Evolutionary conservation across 30 jellyfish, hydroid and myxozoan species (phyloP).

Genomic region (Nemopilema nomurai): DNA sequence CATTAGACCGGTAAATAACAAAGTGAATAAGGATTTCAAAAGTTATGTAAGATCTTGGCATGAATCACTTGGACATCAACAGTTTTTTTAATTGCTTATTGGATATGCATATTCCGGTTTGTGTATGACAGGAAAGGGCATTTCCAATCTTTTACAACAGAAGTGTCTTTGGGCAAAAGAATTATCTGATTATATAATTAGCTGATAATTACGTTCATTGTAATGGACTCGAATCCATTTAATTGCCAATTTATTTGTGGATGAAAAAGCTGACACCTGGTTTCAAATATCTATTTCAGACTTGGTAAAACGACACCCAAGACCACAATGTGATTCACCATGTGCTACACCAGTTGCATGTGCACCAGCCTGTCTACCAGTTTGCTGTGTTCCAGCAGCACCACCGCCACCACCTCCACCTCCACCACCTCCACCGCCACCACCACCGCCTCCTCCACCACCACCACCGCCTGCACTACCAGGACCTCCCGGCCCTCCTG

Average conservation of each 20-base stretch:
- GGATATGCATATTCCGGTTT: no score
- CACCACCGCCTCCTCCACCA: constrained; percentile 80
- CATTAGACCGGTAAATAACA: no score
- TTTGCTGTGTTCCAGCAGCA: constrained; percentile 91
- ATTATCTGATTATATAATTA: no score
- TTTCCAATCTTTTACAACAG: no score
- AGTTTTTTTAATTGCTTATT: no score
- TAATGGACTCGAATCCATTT: no score
- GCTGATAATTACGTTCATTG: no score
- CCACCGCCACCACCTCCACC: constrained; percentile 98
- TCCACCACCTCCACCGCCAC: constrained; percentile 88
- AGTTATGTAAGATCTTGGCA: no score
- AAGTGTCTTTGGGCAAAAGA: no score
- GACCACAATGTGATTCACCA: constrained; percentile 83
- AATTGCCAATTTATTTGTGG: background rate
- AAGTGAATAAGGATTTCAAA: no score
- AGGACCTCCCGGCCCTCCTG: constrained; percentile 85
- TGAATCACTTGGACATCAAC: no score
- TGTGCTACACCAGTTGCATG: constrained; percentile 90
- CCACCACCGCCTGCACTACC: constrained; percentile 79
- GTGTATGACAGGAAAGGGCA: no score
- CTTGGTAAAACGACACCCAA: constrained; percentile 70
- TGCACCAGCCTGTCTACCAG: constrained; percentile 96
- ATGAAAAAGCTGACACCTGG: background rate
- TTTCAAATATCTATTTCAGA: constrained; percentile 18